phyloP scores from a whole-genome alignment of 1,140 invertebrate species.

The Contarinia nasturtii region DNA sequence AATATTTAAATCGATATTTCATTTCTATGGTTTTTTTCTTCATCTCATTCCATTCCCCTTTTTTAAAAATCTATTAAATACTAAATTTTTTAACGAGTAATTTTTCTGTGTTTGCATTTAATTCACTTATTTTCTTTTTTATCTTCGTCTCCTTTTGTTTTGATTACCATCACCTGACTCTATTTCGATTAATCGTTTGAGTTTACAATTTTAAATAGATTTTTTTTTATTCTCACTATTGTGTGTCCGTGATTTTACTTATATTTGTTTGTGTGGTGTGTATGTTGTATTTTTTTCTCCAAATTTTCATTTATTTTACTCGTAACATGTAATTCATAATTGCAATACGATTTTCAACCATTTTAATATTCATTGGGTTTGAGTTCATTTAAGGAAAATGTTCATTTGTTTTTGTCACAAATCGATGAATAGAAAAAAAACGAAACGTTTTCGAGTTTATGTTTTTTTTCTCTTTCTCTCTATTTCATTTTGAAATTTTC shows the following conservation, averaged over 20 bases:
- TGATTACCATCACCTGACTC: slow-evolving; percentile 15
- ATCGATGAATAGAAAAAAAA: neutral
- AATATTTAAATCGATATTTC: neutral
- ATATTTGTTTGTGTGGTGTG: no score
- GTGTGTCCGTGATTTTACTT: no score
- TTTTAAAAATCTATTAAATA: slow-evolving; percentile 12
- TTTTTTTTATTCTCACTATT: neutral
- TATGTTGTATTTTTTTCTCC: no score
- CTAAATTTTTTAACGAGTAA: neutral
- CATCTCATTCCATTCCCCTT: neutral
- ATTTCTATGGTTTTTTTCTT: neutral
- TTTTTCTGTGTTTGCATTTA: slow-evolving; percentile 13
- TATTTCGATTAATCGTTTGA: slow-evolving; percentile 11
- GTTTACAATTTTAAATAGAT: no score
- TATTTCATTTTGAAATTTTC: neutral
- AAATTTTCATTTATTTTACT: neutral
- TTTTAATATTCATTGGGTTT: neutral
- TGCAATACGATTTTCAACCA: neutral
- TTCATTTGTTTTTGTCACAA: neutral
- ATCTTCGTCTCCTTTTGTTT: slow-evolving; percentile 4
- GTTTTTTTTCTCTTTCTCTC: neutral
- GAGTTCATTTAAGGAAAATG: neutral
- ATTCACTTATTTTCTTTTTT: slow-evolving; percentile 7
- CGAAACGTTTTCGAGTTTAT: no score
- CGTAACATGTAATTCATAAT: neutral